These are phyloP conservation scores for Hydrozoanthus gracilis DNA, from an alignment of 92 coral and sea anemone genomes.

Conservation along the genomic window DNA sequence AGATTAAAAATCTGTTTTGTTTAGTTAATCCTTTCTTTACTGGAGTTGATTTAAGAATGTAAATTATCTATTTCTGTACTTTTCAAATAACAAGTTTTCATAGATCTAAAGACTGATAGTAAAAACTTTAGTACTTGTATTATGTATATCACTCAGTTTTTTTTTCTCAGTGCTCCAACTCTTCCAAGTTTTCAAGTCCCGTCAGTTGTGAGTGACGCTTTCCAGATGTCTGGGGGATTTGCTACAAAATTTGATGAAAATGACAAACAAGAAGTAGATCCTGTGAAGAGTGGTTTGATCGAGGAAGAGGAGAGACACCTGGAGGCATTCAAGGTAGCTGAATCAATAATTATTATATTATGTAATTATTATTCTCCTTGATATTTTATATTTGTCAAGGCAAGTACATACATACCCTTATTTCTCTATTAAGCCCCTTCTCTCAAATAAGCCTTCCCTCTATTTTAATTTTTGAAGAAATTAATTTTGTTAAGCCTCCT, in stretches of 20 bases:
- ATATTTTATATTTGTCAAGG: neutral
- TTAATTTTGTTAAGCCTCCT: no score
- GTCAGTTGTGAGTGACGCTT: conserved; percentile 86
- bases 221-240: conserved; percentile 82
- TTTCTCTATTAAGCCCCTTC: no score
- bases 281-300: conserved; percentile 63
- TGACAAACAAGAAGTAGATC: conserved; percentile 53
- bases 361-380: neutral
- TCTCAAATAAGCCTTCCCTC: no score
- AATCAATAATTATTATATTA: neutral
- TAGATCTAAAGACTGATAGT: neutral
- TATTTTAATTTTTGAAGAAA: no score
- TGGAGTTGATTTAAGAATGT: no score
- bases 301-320: conserved; percentile 88
- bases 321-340: conserved; percentile 88
- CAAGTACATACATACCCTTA: no score
- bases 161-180: conserved; percentile 73
- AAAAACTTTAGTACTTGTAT: neutral
- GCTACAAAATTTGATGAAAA: conserved; percentile 77
- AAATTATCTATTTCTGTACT: no score
- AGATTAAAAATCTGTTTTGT: no score
- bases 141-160: neutral
- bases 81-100: no score
- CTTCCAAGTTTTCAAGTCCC: conserved; percentile 92
- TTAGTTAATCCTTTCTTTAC: no score